These are phyloP conservation scores for Dendronephthya gigantea DNA, from an alignment of 64 coral and sea anemone species.

Conservation along the genomic window DNA sequence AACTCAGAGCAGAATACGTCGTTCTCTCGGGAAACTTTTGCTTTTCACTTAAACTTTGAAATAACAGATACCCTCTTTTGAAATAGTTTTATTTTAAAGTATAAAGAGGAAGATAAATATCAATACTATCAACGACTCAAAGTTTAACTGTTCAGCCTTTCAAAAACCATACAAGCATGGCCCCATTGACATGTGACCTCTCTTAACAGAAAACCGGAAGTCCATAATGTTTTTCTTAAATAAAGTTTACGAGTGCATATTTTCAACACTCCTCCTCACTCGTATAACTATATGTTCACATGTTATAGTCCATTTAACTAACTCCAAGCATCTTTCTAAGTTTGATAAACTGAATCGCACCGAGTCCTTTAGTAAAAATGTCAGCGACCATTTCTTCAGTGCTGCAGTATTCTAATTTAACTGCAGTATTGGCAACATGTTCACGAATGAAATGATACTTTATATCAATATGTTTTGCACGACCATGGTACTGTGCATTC, in stretches of 20 bases:
- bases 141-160: too few species aligned
- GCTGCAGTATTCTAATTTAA: not conserved
- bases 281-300: not conserved
- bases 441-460: not conserved
- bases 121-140: too few species aligned
- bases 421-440: not conserved
- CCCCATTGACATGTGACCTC: too few species aligned
- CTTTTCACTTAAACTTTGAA: not conserved
- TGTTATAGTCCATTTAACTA: not conserved
- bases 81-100: too few species aligned
- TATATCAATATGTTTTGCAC: not conserved
- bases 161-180: too few species aligned
- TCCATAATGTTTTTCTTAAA: too few species aligned
- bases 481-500: not conserved
- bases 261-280: not conserved
- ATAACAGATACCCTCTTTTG: not conserved
- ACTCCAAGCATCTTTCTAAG: not conserved
- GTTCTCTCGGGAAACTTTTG: not conserved
- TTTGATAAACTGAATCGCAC: not conserved
- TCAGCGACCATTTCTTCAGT: not conserved
- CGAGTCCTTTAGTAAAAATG: not conserved
- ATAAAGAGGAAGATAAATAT: too few species aligned
- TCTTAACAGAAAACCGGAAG: too few species aligned
- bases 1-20: not conserved
- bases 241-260: too few species aligned